Base-by-base conservation (phyloP, 2,888 invertebrate species). In the Peribatodes rhomboidaria region DNA sequence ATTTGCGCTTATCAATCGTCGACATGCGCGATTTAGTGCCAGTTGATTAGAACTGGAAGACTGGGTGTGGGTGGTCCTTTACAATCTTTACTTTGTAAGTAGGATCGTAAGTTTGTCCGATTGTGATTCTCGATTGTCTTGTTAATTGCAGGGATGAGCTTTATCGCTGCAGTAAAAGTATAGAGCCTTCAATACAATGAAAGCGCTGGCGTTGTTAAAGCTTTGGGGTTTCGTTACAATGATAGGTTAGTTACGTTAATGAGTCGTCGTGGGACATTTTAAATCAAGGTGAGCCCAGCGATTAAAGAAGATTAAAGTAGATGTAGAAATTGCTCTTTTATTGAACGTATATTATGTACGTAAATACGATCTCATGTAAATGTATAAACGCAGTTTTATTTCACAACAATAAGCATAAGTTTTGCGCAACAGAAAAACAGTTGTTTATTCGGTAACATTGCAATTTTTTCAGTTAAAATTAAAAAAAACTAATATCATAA, bases 1-100 rank as follows among this genome's bases (percentile, higher is more conserved):
- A 77, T 81, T 80, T 78, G 80, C 75, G 75, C 79, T 78, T 80
- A 82, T 82, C 80, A 77, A 68, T 73, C 66, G 76, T 75, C 74
- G 80, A 82, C 80, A 74, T 74, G 72, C 76, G 77, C 78, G 73
- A 77, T 81, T 80, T 79, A 78, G 70, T 78, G 76, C 71, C 63
- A 65, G 53, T 74, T 80, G 76, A 78, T 79, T 79, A 73, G 70
- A 74, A 63, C 56, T 70, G 59, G 68, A 64, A 35, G 57, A 58
- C 54, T 16, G 61, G 44, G 44, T 46, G 59, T 73, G 73, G 72
- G 74, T 77, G 77, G 74, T 76, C 73, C 22, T 46, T 42, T 47
- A 58, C 44, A 46, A 39, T 39, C 39, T 41, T 22, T 54, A 64
- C 54, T 20, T 46, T 46, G 56, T 60, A 41, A 37, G 39, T 33